A percentile compares a stretch with the other conserved stretches of the same genome.
Evolutionary conservation across 2,888 invertebrate species (phyloP).

Genomic region (Cylloceria caligata): DNA sequence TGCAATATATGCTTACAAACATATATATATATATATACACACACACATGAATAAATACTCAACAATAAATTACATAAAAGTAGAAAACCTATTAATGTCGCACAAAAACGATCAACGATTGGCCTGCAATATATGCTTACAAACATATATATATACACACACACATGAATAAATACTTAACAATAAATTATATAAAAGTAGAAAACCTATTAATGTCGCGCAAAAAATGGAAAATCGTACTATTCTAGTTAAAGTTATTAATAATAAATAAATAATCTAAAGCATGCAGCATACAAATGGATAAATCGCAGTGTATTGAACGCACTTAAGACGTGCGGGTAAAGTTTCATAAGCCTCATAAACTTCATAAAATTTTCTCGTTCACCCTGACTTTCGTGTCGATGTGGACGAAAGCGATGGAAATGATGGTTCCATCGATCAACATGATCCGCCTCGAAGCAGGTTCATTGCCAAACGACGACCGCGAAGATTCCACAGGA

Average conservation of each 20-base stretch:
- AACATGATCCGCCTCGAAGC: slow-evolving; percentile 47
- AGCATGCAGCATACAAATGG: neutral
- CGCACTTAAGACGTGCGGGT: neutral
- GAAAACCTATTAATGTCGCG: no score
- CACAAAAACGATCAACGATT: neutral
- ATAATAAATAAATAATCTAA: neutral
- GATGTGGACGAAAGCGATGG: neutral
- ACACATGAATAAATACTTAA: slow-evolving; percentile 2
- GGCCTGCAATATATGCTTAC: slow-evolving; percentile 35
- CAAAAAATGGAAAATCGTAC: neutral
- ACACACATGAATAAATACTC: neutral
- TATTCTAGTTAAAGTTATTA: neutral
- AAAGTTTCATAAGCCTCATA: no score
- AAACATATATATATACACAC: neutral
- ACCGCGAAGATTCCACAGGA: slow-evolving; percentile 74
- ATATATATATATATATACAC: slow-evolving; percentile 33
- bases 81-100: slow-evolving; percentile 1
- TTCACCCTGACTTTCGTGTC: neutral
- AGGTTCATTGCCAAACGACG: slow-evolving; percentile 71
- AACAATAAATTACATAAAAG: slow-evolving; percentile 9
- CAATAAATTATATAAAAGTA: neutral
- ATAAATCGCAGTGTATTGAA: neutral
- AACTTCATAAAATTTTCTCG: no score
- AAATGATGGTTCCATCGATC: neutral
- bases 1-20: slow-evolving; percentile 22